phyloP scores from a whole-genome alignment of 2,113 vertebrate species.

The Theropithecus gelada region DNA sequence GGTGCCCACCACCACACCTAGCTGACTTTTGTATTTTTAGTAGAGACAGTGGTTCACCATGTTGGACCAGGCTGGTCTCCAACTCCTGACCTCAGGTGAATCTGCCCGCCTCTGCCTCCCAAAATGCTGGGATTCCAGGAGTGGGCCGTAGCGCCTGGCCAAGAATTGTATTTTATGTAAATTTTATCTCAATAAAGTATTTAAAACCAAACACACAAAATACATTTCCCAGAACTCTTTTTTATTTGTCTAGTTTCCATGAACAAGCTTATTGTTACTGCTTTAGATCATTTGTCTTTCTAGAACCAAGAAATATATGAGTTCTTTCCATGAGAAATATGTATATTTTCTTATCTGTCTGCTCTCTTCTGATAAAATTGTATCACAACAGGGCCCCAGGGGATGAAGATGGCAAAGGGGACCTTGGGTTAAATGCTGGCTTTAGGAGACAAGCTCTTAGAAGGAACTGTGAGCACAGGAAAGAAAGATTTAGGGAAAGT shows the following conservation, averaged over 20 bases:
- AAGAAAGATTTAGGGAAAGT: not conserved
- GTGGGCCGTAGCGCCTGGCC: too few relatives aligned
- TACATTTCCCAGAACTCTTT: conserved; percentile 13
- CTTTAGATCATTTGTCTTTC: not conserved
- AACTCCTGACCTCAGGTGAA: too few relatives aligned
- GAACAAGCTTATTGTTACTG: not conserved
- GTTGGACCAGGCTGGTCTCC: too few relatives aligned
- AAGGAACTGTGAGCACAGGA: not conserved
- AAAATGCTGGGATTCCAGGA: too few relatives aligned
- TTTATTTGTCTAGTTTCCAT: not conserved
- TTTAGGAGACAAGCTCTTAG: not conserved
- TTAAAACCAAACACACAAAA: conserved; percentile 27
- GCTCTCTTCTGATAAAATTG: conserved; percentile 12
- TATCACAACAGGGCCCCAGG: not conserved
- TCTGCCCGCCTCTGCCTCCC: too few relatives aligned
- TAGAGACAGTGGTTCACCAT: too few relatives aligned
- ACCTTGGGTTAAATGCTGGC: not conserved
- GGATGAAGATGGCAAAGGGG: not conserved
- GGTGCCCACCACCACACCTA: too few relatives aligned
- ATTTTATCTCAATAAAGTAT: not conserved
- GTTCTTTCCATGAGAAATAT: not conserved
- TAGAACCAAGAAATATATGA: not conserved
- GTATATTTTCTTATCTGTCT: not conserved
- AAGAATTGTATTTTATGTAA: conserved; percentile 17
- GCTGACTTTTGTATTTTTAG: too few relatives aligned